These are phyloP conservation scores for Paedocypris micromegethes DNA, from an alignment of 2,797 vertebrate genomes.

Conservation along the genomic window DNA sequence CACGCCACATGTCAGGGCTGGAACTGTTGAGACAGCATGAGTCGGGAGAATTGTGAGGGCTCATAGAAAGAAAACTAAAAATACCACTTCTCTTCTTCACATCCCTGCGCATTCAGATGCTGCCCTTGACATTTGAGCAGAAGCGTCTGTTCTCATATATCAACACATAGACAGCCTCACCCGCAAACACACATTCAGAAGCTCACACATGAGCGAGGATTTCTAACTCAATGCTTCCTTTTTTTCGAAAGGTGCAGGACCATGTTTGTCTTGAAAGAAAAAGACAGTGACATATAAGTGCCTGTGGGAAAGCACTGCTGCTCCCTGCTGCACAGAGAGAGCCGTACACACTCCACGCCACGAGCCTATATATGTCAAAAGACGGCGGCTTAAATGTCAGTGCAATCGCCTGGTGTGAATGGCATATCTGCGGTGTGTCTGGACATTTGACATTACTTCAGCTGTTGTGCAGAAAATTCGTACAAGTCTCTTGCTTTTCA, in stretches of 20 bases:
- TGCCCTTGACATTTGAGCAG: conserved; percentile 44
- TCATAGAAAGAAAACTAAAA: conserved; percentile 37
- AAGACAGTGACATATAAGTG: conserved; percentile 29
- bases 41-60: conserved; percentile 30
- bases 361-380: background rate
- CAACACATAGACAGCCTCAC: background rate
- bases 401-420: background rate
- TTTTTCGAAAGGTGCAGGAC: conserved; percentile 11
- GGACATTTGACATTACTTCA: background rate
- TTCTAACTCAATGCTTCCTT: background rate
- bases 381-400: conserved; percentile 29
- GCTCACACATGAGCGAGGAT: conserved; percentile 10
- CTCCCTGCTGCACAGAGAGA: conserved; percentile 49
- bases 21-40: conserved; percentile 13
- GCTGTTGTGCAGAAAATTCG: conserved; percentile 10
- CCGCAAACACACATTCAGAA: conserved; percentile 17
- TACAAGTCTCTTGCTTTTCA: conserved; percentile 51
- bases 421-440: background rate
- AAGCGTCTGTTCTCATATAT: conserved; percentile 19
- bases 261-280: conserved; percentile 27
- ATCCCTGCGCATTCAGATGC: conserved; percentile 26
- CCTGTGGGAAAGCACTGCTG: conserved; percentile 47
- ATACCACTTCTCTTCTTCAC: conserved; percentile 36
- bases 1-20: conserved; percentile 46
- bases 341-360: conserved; percentile 32